phyloP scores from a whole-genome alignment of 2,888 invertebrate genomes.

The Aleiodes alternator region DNA sequence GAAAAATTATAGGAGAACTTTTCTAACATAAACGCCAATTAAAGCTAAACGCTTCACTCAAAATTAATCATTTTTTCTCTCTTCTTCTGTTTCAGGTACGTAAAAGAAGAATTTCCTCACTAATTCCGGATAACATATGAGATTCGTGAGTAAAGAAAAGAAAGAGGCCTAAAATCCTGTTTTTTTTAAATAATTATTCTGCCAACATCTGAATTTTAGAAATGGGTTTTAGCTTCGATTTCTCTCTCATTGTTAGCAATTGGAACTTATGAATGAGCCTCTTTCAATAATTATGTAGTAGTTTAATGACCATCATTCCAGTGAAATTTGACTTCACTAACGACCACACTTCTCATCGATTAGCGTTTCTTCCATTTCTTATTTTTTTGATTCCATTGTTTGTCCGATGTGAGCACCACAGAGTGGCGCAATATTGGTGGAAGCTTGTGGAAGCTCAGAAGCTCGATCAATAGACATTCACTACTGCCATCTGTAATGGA shows the following conservation, averaged over 20 bases:
- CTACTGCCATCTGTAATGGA: not conserved
- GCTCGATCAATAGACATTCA: slow-evolving; percentile 4
- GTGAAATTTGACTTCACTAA: not conserved
- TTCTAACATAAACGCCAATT: no score
- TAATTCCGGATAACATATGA: not conserved
- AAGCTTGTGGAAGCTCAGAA: not conserved
- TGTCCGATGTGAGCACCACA: not conserved
- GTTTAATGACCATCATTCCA: no score
- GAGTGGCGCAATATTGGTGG: slow-evolving; percentile 9
- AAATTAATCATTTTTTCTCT: slow-evolving; percentile 29
- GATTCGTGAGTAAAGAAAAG: slow-evolving; percentile 10
- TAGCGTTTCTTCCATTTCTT: not conserved
- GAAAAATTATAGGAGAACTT: no score
- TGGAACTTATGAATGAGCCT: no score
- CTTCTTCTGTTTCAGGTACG: slow-evolving; percentile 55
- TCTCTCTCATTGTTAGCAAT: no score
- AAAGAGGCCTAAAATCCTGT: no score
- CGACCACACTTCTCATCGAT: slow-evolving; percentile 8
- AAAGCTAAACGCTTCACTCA: no score
- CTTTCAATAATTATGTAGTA: no score
- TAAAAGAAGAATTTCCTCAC: slow-evolving; percentile 28
- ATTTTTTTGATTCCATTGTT: slow-evolving; percentile 15
- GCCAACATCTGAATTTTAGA: no score
- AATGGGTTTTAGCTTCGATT: no score
- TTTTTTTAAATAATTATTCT: no score